phyloP scores from a whole-genome alignment of 2,113 vertebrate species.

The Thamnophis sirtalis region DNA sequence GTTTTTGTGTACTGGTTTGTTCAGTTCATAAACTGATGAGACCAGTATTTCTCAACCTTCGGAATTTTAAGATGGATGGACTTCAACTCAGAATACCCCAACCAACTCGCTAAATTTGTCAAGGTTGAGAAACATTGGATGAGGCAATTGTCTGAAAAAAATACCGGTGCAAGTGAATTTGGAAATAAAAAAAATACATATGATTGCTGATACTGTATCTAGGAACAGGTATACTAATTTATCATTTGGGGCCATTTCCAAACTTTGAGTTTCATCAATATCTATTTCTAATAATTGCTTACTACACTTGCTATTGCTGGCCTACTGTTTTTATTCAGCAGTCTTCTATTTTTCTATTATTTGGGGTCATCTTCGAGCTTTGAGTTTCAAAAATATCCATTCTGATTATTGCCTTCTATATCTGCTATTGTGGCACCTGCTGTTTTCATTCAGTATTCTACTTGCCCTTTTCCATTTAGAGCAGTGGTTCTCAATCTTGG shows the following conservation, averaged over 20 bases:
- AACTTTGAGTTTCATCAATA: not conserved
- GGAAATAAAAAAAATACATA: not conserved
- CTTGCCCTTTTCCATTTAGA: not conserved
- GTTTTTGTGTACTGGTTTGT: not conserved
- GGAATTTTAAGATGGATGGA: not conserved
- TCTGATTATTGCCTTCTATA: not conserved
- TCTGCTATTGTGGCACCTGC: not conserved
- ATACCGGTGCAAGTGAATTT: not conserved
- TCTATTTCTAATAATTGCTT: not conserved
- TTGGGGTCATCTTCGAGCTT: not conserved
- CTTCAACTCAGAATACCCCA: not conserved
- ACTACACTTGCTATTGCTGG: not conserved
- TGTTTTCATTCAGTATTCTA: not conserved
- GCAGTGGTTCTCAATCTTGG: not conserved
- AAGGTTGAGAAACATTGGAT: not conserved
- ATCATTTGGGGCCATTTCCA: not conserved
- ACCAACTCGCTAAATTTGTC: not conserved
- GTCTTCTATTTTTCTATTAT: not conserved
- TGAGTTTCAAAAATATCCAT: not conserved
- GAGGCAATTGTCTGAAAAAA: not conserved
- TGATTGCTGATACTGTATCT: not conserved
- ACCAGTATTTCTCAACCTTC: not conserved
- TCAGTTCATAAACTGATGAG: not conserved
- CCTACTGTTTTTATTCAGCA: not conserved
- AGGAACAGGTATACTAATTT: not conserved